Evolutionary conservation across 2,113 vertebrate species (phyloP).

Genomic region (Phrynosoma blainvillii): DNA sequence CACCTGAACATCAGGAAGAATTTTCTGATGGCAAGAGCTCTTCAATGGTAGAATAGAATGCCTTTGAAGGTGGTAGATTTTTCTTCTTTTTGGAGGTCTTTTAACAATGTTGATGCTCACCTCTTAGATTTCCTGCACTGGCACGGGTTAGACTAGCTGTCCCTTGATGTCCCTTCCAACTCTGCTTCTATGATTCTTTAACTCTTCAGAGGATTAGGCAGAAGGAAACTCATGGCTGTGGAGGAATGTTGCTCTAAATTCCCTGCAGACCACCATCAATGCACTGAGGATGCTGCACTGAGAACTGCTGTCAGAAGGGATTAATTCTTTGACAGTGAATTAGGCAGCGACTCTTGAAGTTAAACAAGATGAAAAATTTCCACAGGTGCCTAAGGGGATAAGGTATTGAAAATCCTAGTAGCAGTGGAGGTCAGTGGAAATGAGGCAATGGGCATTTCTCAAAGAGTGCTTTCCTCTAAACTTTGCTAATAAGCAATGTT

Average conservation of each 20-base stretch:
- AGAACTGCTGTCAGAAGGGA: conserved; percentile 29
- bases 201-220: conserved; percentile 8
- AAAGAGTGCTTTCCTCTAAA: not conserved
- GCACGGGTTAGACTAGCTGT: too few relatives aligned
- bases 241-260: conserved; percentile 7
- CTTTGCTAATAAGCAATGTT: not conserved
- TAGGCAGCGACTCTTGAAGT: conserved; percentile 15
- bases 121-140: too few relatives aligned
- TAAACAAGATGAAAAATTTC: not conserved
- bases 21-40: too few relatives aligned
- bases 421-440: not conserved
- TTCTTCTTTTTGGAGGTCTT: too few relatives aligned
- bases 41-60: too few relatives aligned
- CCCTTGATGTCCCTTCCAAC: too few relatives aligned
- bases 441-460: not conserved
- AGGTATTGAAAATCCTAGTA: not conserved
- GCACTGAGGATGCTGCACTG: conserved; percentile 14
- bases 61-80: too few relatives aligned
- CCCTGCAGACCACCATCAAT: conserved; percentile 40
- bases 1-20: too few relatives aligned
- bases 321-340: conserved; percentile 42
- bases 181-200: too few relatives aligned
- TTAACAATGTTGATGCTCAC: too few relatives aligned
- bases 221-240: not conserved
- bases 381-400: not conserved